phyloP scores from a whole-genome alignment of 2,113 vertebrate genomes.

The Microcebus tavaratra region DNA sequence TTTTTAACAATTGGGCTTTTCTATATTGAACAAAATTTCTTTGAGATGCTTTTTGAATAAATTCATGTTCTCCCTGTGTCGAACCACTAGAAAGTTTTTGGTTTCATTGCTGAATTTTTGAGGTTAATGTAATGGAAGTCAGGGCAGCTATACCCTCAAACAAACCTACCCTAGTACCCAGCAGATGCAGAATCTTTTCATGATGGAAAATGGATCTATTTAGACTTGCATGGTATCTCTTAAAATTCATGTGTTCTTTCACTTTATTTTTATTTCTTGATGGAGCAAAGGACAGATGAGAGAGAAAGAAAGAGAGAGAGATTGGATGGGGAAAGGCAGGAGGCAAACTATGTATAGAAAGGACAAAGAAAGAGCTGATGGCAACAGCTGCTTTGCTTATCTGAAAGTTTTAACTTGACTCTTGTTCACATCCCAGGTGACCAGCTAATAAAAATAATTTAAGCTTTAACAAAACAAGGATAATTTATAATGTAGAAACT shows the following conservation, averaged over 20 bases:
- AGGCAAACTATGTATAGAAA: conserved; percentile 18
- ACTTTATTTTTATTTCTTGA: background rate
- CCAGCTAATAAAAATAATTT: conserved; percentile 89
- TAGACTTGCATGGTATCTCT: background rate
- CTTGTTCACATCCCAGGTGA: conserved; percentile 86
- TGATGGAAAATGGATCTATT: background rate
- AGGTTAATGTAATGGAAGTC: background rate
- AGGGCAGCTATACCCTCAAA: background rate
- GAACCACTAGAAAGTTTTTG: background rate
- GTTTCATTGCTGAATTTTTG: background rate
- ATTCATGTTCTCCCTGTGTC: background rate
- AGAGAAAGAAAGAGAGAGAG: background rate
- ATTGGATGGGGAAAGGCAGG: background rate
- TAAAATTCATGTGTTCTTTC: background rate
- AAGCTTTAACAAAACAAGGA: conserved; percentile 86
- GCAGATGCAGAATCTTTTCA: background rate
- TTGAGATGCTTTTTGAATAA: background rate
- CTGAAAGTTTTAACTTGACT: conserved; percentile 84
- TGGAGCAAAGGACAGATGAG: background rate
- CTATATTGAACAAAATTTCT: background rate
- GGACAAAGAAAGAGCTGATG: conserved; percentile 81
- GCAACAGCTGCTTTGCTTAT: conserved; percentile 84
- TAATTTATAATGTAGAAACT: conserved; percentile 87
- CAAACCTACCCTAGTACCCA: background rate
- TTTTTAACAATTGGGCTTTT: background rate